Percentiles rank a stretch among this genome's conserved stretches.
These are phyloP conservation scores for Prolemur simus DNA, from an alignment of 2,113 vertebrate species.

Conservation along the genomic window DNA sequence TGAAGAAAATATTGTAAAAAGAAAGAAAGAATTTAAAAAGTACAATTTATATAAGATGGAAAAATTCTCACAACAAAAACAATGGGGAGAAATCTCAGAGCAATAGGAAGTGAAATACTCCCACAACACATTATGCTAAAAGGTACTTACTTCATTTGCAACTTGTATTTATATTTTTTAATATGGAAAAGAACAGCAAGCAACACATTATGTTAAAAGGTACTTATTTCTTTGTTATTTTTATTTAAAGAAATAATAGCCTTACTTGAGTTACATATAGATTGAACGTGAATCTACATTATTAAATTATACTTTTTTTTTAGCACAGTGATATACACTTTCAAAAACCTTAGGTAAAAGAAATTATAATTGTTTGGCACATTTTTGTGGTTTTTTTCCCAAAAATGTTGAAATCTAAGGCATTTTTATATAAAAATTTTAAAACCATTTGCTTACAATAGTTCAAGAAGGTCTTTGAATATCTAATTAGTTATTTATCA, in stretches of 20 bases:
- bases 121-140: constrained; percentile 57
- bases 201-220: constrained; percentile 75
- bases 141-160: constrained; percentile 71
- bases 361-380: constrained; percentile 10
- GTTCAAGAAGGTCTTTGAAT: background rate
- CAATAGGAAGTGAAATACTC: constrained; percentile 56
- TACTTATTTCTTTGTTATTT: constrained; percentile 76
- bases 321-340: constrained; percentile 12
- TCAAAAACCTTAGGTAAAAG: background rate
- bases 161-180: constrained; percentile 70
- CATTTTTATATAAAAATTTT: background rate
- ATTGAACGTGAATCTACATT: constrained; percentile 56
- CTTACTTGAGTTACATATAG: constrained; percentile 68
- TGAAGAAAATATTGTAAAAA: background rate
- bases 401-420: background rate
- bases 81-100: constrained; percentile 35
- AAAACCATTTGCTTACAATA: background rate
- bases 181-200: constrained; percentile 64
- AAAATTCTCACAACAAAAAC: constrained; percentile 33
- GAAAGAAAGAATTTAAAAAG: constrained; percentile 31
- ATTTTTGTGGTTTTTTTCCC: background rate
- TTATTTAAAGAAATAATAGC: constrained; percentile 72
- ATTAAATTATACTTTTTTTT: constrained; percentile 62
- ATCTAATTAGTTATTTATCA: background rate
- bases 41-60: background rate